Conservation (phyloP, 1,140 invertebrate genomes). For the Tetragnatha versicolor region DNA sequence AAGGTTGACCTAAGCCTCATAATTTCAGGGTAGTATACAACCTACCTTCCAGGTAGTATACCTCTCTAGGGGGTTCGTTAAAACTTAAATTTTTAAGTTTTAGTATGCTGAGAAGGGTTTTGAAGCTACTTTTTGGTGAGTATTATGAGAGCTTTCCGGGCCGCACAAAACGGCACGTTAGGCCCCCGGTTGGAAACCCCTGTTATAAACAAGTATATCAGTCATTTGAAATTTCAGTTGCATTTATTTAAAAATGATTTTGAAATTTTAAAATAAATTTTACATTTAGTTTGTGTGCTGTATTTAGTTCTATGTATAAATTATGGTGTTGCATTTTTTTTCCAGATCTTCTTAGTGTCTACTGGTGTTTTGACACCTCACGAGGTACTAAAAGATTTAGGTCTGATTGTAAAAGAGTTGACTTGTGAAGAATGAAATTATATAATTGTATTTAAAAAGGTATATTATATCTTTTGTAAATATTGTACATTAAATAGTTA, state of each 20-base stretch:
- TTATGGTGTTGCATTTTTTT: neutral
- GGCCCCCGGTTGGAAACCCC: too few relatives aligned
- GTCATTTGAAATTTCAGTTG: neutral
- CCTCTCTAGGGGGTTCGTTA: too few relatives aligned
- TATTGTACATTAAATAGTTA: neutral
- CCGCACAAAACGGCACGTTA: too few relatives aligned
- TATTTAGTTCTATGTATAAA: neutral
- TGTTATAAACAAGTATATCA: too few relatives aligned
- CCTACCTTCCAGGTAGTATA: too few relatives aligned
- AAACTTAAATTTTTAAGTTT: too few relatives aligned
- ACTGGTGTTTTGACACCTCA: slow-evolving; percentile 25
- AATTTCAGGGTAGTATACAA: too few relatives aligned
- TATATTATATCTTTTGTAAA: neutral
- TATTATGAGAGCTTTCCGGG: too few relatives aligned
- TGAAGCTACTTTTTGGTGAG: too few relatives aligned
- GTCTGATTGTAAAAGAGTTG: slow-evolving; percentile 34
- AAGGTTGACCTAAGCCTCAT: too few relatives aligned
- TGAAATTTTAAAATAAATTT: neutral
- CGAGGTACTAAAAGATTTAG: slow-evolving; percentile 29
- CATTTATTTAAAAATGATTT: neutral
- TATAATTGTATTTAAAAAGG: too few relatives aligned
- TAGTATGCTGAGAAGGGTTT: too few relatives aligned
- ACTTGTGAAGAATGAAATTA: neutral
- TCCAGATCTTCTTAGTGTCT: slow-evolving; percentile 30
- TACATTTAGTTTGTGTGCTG: neutral